Evolutionary conservation across 2,113 vertebrate species (phyloP).

Genomic region (Stomatorhinus ivindoensis): DNA sequence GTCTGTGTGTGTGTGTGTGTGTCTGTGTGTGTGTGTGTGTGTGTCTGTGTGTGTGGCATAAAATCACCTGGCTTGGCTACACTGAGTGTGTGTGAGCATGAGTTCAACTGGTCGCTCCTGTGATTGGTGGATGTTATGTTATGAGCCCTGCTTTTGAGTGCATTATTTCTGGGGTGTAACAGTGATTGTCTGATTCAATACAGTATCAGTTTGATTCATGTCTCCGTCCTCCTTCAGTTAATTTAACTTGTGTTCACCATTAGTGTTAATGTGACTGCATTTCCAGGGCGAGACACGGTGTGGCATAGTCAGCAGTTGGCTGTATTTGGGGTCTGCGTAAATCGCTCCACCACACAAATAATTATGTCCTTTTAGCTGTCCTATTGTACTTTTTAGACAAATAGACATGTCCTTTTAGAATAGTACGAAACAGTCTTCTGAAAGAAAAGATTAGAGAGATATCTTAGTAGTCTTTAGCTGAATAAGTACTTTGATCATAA

Average conservation of each 20-base stretch:
- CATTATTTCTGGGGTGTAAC: no score
- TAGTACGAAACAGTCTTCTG: neutral
- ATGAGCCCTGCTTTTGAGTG: no score
- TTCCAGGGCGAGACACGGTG: no score
- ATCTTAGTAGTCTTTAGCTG: neutral
- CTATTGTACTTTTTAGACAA: no score
- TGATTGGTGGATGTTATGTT: no score
- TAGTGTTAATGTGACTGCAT: neutral
- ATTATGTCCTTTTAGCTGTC: no score
- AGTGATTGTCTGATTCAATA: no score
- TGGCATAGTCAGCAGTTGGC: no score
- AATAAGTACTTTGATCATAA: neutral
- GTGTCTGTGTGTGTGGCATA: neutral
- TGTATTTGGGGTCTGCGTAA: no score
- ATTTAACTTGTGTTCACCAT: neutral
- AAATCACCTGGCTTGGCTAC: neutral
- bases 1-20: neutral
- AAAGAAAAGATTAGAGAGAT: neutral
- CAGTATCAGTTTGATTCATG: no score
- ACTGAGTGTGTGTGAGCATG: neutral
- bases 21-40: no score
- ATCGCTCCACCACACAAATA: neutral
- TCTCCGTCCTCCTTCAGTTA: neutral
- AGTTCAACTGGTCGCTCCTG: no score
- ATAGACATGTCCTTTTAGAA: neutral